Percentiles rank a stretch among this genome's conserved stretches.
Evolutionary conservation across 2,113 vertebrate genomes (phyloP).

Genomic region (Boleophthalmus pectinirostris): DNA sequence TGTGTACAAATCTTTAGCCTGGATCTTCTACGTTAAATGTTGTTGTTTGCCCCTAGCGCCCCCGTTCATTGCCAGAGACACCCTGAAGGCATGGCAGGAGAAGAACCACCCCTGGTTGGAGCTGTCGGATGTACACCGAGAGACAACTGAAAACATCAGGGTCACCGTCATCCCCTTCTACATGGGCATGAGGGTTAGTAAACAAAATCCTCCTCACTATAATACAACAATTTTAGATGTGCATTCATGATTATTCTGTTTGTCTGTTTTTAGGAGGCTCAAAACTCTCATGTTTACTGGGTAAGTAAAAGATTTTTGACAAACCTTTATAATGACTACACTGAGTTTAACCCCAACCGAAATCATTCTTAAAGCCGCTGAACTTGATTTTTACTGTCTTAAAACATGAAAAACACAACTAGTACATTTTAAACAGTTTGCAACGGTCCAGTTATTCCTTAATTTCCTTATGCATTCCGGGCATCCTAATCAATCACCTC

Average conservation of each 20-base stretch:
- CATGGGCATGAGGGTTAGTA: conserved; percentile 95
- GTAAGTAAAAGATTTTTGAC: conserved; percentile 76
- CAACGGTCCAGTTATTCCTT: no score
- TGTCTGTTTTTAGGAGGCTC: conserved; percentile 86
- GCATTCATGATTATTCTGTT: not conserved
- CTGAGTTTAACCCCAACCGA: no score
- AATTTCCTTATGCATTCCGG: no score
- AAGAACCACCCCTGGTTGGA: conserved; percentile 99
- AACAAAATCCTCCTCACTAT: not conserved
- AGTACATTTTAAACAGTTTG: no score
- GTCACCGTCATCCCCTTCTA: conserved; percentile 99
- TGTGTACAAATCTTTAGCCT: no score
- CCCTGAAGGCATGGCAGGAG: conserved; percentile 94
- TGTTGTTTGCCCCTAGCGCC: conserved; percentile 71
- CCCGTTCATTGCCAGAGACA: conserved; percentile 91
- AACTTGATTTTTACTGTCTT: no score
- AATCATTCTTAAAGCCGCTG: no score
- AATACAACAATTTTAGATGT: not conserved
- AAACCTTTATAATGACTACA: no score
- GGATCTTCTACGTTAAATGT: not conserved
- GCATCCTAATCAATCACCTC: no score
- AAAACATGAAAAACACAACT: no score
- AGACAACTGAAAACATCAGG: conserved; percentile 95
- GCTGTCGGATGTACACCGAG: conserved; percentile 95
- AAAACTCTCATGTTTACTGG: conserved; percentile 98